Evolutionary conservation across 2,113 vertebrate species (phyloP).

Genomic region (Rhagologus leucostigma): DNA sequence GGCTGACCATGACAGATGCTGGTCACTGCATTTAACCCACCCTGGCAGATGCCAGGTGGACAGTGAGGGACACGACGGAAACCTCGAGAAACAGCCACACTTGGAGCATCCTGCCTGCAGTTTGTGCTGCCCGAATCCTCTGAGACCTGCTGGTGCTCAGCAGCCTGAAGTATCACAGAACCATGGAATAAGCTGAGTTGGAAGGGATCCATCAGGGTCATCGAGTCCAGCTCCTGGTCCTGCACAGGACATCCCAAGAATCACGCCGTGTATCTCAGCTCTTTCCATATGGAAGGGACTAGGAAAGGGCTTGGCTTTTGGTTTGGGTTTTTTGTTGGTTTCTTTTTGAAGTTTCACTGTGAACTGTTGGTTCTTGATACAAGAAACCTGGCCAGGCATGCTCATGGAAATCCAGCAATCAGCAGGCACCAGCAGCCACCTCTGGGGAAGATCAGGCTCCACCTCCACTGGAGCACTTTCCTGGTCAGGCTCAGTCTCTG

Average conservation of each 20-base stretch:
- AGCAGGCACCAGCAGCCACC: not conserved
- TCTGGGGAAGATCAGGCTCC: not conserved
- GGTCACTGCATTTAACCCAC: not conserved
- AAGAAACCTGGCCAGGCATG: not conserved
- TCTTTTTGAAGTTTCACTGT: not conserved
- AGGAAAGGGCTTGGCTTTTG: not conserved
- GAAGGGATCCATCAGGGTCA: not conserved
- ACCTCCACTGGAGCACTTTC: not conserved
- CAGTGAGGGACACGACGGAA: rapidly evolving
- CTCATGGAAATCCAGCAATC: not conserved
- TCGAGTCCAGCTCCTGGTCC: not conserved
- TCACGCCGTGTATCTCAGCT: not conserved
- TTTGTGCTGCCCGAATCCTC: not conserved
- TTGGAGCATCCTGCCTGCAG: not conserved
- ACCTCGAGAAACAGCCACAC: not conserved
- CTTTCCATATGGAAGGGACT: not conserved
- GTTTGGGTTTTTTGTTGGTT: not conserved
- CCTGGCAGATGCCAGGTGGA: not conserved
- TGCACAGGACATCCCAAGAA: not conserved
- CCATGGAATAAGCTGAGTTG: not conserved
- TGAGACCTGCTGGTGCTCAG: not conserved
- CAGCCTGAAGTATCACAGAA: not conserved
- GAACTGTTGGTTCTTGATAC: not conserved
- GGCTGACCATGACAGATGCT: not conserved
- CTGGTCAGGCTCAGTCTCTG: not conserved